Evolutionary conservation across 1,140 invertebrate genomes (phyloP).

Genomic region (Apis dorsata): DNA sequence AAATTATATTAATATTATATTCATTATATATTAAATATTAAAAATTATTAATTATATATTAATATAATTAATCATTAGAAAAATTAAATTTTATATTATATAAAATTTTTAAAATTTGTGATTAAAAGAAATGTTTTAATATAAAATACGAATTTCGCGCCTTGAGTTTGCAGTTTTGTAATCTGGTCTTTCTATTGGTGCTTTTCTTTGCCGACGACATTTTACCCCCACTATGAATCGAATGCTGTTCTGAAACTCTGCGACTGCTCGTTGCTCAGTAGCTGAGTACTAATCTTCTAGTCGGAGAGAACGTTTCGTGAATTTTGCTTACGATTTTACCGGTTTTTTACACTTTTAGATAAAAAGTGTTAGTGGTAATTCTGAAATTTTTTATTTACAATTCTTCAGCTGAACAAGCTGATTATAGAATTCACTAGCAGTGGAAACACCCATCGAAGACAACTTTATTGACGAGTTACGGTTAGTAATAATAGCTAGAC

Average conservation of each 20-base stretch:
- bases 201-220: constrained; percentile 16
- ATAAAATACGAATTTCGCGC: constrained; percentile 25
- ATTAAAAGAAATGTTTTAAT: background rate
- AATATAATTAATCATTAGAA: background rate
- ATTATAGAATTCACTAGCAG: background rate
- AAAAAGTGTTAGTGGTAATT: constrained; percentile 22
- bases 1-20: background rate
- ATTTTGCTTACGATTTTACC: background rate
- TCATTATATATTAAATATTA: background rate
- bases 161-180: constrained; percentile 1
- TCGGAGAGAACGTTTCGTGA: background rate
- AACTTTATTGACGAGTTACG: constrained; percentile 39
- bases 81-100: too few relatives aligned
- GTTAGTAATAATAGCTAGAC: constrained; percentile 40
- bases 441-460: constrained; percentile 26
- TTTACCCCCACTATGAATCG: constrained; percentile 9
- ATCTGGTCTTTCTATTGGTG: constrained; percentile 22
- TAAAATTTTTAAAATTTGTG: background rate
- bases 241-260: constrained; percentile 14
- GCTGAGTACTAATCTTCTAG: constrained; percentile 14
- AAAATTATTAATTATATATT: too few relatives aligned
- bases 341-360: background rate
- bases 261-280: constrained; percentile 38
- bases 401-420: background rate
- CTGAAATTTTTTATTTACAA: background rate